phyloP scores from a whole-genome alignment of 37 sponge, comb jelly and placozoan species.

The Crambe crambe region DNA sequence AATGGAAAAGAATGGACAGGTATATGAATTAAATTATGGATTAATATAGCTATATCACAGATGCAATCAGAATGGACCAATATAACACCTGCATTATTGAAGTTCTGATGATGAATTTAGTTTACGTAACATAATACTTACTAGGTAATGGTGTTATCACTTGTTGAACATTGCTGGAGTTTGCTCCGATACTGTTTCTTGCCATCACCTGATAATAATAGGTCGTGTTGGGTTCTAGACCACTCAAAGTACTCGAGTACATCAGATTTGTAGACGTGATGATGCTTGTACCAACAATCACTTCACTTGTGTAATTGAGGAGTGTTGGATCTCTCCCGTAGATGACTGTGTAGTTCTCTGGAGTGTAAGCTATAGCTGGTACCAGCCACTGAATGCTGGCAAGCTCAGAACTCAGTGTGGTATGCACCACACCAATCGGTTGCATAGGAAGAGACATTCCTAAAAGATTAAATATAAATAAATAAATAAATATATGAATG shows the following conservation, averaged over 20 bases:
- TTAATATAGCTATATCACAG: too few relatives aligned
- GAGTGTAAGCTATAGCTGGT: constrained; percentile 6
- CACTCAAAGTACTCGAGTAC: constrained; percentile 8
- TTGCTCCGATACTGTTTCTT: constrained; percentile 4
- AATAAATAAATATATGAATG: background rate
- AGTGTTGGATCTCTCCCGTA: background rate
- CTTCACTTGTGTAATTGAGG: constrained; percentile 10
- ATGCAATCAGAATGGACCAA: too few relatives aligned
- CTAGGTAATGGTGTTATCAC: constrained; percentile 1
- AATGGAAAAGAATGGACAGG: background rate
- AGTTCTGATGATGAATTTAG: too few relatives aligned
- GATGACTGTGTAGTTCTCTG: constrained; percentile 11
- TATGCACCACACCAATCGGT: background rate
- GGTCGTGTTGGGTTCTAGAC: background rate
- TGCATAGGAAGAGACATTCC: background rate
- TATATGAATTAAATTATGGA: background rate
- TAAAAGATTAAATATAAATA: background rate
- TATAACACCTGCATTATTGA: too few relatives aligned
- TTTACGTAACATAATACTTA: too few relatives aligned
- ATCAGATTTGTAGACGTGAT: background rate
- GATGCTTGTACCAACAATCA: background rate
- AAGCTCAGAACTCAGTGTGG: constrained; percentile 1
- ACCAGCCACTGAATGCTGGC: constrained; percentile 2
- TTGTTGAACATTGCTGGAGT: background rate
- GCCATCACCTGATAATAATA: constrained; percentile 20